Percentiles rank a stretch among this genome's conserved stretches.
phyloP scores from a whole-genome alignment of 2,113 vertebrate species.

The Macheiramphus alcinus region DNA sequence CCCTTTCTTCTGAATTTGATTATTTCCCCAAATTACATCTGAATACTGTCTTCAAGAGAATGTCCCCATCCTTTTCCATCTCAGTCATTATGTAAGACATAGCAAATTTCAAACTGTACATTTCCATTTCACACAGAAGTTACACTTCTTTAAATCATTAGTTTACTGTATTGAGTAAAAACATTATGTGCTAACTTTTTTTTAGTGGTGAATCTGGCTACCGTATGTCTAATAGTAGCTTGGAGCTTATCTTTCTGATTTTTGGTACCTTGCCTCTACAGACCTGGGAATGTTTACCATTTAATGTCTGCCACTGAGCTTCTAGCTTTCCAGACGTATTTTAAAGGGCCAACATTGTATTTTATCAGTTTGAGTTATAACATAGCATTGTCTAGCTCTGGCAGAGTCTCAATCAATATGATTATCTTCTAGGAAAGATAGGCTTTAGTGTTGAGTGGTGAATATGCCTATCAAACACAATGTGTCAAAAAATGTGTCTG shows the following conservation, averaged over 20 bases:
- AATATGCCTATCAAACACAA: background rate
- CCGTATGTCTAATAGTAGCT: background rate
- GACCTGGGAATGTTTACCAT: background rate
- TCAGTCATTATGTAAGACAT: background rate
- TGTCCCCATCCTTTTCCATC: background rate
- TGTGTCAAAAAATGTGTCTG: background rate
- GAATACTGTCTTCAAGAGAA: background rate
- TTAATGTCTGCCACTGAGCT: background rate
- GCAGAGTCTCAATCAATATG: background rate
- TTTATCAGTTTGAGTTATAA: background rate
- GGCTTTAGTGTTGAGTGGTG: background rate
- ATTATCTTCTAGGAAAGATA: background rate
- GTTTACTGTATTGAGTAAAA: background rate
- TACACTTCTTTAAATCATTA: background rate
- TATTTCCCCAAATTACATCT: background rate
- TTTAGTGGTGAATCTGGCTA: background rate
- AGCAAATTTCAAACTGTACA: background rate
- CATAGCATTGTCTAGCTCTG: background rate
- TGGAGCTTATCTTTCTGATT: background rate
- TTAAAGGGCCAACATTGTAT: background rate
- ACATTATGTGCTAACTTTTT: background rate
- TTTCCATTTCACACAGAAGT: background rate
- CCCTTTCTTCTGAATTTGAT: background rate
- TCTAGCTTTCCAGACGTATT: background rate
- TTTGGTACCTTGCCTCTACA: background rate